These are phyloP conservation scores for Oscheius sp. DNA, from an alignment of 2,888 invertebrate genomes.

Conservation along the genomic window DNA sequence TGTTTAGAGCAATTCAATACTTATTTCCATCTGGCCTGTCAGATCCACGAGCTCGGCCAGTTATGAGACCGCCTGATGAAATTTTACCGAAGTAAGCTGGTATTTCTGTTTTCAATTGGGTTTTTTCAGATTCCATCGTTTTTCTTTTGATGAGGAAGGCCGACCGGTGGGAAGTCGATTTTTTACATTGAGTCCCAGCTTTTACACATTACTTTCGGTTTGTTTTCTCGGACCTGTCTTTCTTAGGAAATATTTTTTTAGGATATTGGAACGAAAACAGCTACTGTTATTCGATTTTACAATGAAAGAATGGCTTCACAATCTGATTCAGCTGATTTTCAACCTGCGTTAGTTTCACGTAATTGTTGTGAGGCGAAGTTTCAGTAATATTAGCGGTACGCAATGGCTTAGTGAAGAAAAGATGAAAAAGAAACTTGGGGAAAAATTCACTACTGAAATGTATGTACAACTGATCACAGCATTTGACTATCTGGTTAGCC, in stretches of 20 bases:
- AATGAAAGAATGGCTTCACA: constrained; percentile 46
- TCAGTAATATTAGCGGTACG: constrained; percentile 71
- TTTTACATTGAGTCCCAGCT: constrained; percentile 88
- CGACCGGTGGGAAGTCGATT: constrained; percentile 89
- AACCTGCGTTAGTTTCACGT: constrained; percentile 43
- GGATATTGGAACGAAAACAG: constrained; percentile 60
- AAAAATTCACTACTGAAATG: constrained; percentile 62
- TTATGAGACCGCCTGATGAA: constrained; percentile 88
- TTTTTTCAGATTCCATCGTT: constrained; percentile 46
- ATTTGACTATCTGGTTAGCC: constrained; percentile 60
- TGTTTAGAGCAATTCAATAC: constrained; percentile 90
- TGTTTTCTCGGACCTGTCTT: background rate
- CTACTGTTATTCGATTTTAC: constrained; percentile 50
- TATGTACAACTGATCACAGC: constrained; percentile 65
- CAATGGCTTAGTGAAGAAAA: constrained; percentile 61
- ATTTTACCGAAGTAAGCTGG: constrained; percentile 68
- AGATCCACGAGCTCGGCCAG: constrained; percentile 84
- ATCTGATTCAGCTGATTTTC: constrained; percentile 34
- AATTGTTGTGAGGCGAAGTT: background rate
- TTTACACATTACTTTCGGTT: constrained; percentile 84
- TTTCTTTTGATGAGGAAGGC: constrained; percentile 77
- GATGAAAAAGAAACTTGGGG: constrained; percentile 57
- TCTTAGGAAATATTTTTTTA: constrained; percentile 37
- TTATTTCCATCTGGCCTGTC: constrained; percentile 93
- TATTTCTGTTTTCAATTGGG: background rate